A percentile compares a stretch with the other conserved stretches of the same genome.
These are phyloP conservation scores for Capra hircus DNA, from an alignment of 2,113 vertebrate genomes.

Conservation along the genomic window DNA sequence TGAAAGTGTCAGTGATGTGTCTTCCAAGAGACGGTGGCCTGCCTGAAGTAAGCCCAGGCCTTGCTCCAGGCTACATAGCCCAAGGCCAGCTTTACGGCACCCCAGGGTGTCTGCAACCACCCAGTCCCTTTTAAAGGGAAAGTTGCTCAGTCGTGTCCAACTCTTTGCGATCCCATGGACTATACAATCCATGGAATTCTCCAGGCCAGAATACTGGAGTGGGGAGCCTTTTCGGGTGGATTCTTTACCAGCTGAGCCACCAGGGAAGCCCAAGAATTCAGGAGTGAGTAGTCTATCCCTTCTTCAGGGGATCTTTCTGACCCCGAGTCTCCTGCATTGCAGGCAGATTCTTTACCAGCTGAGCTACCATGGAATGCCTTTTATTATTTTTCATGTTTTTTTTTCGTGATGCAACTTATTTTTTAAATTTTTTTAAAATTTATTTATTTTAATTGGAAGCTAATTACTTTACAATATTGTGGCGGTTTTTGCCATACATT, in stretches of 20 bases:
- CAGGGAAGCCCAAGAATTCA: not conserved
- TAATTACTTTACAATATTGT: not conserved
- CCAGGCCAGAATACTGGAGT: not conserved
- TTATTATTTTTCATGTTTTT: not conserved
- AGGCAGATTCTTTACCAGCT: not conserved
- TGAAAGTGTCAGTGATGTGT: too few relatives aligned
- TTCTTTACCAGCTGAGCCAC: not conserved
- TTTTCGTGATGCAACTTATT: not conserved
- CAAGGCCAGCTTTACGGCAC: fast-evolving
- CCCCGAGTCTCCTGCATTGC: not conserved
- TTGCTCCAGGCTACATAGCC: fast-evolving
- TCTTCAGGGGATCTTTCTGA: not conserved
- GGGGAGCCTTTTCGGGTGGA: not conserved
- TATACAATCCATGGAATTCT: not conserved
- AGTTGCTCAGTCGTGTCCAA: not conserved
- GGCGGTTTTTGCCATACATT: not conserved
- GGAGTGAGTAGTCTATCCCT: not conserved
- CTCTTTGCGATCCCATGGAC: not conserved
- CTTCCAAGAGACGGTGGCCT: not conserved
- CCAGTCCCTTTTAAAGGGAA: not conserved
- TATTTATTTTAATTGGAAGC: not conserved
- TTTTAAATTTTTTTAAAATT: too few relatives aligned
- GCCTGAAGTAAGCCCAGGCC: too few relatives aligned
- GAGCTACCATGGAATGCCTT: not conserved
- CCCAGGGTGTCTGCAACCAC: not conserved